These are phyloP conservation scores for Eucidaris tribuloides DNA, from an alignment of 35 echinoderm and acorn worm species.

Conservation along the genomic window DNA sequence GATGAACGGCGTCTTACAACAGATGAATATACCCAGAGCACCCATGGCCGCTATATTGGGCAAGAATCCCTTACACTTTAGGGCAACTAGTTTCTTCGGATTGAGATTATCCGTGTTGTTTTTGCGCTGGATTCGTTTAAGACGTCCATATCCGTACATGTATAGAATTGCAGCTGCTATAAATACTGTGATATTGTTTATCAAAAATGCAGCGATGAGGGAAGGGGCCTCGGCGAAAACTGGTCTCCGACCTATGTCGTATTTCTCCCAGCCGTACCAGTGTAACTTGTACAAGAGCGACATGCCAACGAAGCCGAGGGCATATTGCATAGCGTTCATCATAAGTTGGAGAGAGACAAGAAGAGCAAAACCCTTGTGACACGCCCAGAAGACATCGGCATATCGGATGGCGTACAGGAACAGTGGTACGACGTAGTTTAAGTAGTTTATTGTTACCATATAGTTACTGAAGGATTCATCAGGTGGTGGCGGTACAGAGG, in stretches of 20 bases:
- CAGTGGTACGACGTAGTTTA: slow-evolving; percentile 87
- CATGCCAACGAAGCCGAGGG: slow-evolving; percentile 77
- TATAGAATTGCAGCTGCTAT: slow-evolving; percentile 74
- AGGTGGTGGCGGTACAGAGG: not conserved
- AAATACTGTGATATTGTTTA: slow-evolving; percentile 88
- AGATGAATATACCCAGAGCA: slow-evolving; percentile 73
- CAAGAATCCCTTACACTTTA: slow-evolving; percentile 81
- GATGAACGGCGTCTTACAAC: slow-evolving; percentile 72
- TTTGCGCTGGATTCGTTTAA: slow-evolving; percentile 61
- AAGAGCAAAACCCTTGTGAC: slow-evolving; percentile 89
- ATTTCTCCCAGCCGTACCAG: slow-evolving; percentile 76
- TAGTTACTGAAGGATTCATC: slow-evolving; percentile 69
- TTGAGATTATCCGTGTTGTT: not conserved
- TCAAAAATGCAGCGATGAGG: slow-evolving; percentile 59
- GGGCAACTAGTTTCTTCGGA: slow-evolving; percentile 19
- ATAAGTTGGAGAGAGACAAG: slow-evolving; percentile 74
- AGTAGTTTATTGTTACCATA: slow-evolving; percentile 91
- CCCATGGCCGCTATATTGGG: slow-evolving; percentile 77
- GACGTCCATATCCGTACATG: slow-evolving; percentile 69
- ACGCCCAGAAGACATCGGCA: slow-evolving; percentile 92
- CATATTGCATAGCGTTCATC: slow-evolving; percentile 84
- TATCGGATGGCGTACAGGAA: slow-evolving; percentile 90
- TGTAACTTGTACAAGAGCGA: slow-evolving; percentile 88
- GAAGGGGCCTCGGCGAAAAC: slow-evolving; percentile 32
- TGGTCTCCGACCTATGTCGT: slow-evolving; percentile 31